Evolutionary conservation across 2,113 vertebrate species (phyloP).

Genomic region (Callipepla californica): DNA sequence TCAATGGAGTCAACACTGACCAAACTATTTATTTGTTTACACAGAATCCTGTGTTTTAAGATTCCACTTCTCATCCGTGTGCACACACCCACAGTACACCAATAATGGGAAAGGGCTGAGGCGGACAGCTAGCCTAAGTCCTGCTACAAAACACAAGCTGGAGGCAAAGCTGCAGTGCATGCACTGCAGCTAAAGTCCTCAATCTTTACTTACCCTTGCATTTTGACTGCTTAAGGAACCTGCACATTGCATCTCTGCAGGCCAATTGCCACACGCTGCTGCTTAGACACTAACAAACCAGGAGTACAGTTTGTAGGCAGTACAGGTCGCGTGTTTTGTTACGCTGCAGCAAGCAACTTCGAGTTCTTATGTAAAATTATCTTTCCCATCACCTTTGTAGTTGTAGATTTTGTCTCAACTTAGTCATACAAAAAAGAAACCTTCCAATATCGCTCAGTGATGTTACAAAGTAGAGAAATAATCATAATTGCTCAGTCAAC

Average conservation of each 20-base stretch:
- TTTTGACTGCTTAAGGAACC: not conserved
- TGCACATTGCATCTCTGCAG: not conserved
- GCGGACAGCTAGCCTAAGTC: not conserved
- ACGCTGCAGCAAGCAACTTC: not conserved
- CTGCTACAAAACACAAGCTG: not conserved
- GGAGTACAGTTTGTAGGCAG: not conserved
- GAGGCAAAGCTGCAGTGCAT: not conserved
- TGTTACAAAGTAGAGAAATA: not conserved
- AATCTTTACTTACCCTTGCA: not conserved
- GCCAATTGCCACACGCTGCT: not conserved
- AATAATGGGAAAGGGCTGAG: not conserved
- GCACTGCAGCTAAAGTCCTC: not conserved
- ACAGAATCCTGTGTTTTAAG: not conserved
- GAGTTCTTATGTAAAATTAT: not conserved
- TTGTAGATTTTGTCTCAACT: not conserved
- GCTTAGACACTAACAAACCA: not conserved
- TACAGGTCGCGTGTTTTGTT: not conserved
- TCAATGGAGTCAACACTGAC: not conserved
- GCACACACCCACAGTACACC: not conserved
- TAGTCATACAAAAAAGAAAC: not conserved
- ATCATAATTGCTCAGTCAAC: not conserved
- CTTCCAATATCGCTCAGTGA: not conserved
- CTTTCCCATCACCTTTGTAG: not conserved
- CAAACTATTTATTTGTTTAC: not conserved
- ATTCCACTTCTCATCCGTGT: not conserved